These are phyloP conservation scores for Leptinotarsa defecta DNA, from an alignment of 1,140 invertebrate species.

Conservation along the genomic window DNA sequence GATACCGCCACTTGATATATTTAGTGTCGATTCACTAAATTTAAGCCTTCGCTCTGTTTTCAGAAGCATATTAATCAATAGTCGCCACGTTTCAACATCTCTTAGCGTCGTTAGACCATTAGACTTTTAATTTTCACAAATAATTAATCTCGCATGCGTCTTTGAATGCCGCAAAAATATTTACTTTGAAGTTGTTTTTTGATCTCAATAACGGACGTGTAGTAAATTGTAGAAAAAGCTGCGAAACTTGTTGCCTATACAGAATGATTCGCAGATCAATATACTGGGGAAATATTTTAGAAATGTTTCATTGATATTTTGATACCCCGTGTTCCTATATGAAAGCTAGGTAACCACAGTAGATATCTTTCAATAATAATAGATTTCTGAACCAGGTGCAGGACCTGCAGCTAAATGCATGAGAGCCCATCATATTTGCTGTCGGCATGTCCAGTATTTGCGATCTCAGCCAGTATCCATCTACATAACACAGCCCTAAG, in stretches of 20 bases:
- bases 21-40: conserved; percentile 7
- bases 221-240: conserved; percentile 9
- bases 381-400: no score
- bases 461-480: no score
- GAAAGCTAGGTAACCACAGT: no score
- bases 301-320: no score
- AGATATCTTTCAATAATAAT: no score
- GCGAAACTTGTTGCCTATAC: not conserved
- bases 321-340: no score
- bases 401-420: no score
- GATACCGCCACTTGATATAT: not conserved
- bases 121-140: conserved; percentile 7
- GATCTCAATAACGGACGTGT: conserved; percentile 16
- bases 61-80: conserved; percentile 23
- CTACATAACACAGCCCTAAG: no score
- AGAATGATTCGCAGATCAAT: not conserved
- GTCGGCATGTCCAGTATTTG: no score
- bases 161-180: conserved; percentile 12
- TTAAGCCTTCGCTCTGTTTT: not conserved
- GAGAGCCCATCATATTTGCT: no score
- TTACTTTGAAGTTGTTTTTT: conserved; percentile 25
- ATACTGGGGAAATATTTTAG: no score
- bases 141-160: conserved; percentile 5
- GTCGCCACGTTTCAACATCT: conserved; percentile 7
- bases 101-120: conserved; percentile 7